Conservation (phyloP, 2,888 invertebrate genomes). For the Aplocera efformata region DNA sequence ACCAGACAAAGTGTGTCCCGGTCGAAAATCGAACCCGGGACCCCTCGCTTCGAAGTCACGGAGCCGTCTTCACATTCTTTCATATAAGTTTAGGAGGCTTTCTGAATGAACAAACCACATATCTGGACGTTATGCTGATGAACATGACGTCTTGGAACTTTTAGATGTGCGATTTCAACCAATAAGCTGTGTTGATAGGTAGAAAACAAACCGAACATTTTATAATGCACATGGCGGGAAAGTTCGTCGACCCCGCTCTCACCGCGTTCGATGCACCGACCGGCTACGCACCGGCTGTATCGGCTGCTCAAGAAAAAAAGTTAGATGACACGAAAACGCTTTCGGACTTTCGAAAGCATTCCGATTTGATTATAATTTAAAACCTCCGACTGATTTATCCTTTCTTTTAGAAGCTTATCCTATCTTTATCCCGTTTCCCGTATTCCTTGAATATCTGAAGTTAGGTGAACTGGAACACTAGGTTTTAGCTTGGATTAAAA, state of each 20-base stretch:
- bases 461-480: background rate
- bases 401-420: conserved; percentile 22
- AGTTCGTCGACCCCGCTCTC: conserved; percentile 73
- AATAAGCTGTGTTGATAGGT: conserved; percentile 7
- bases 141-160: too few species aligned
- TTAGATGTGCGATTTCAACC: background rate
- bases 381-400: conserved; percentile 25
- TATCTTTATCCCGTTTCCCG: background rate
- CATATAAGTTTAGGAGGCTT: too few species aligned
- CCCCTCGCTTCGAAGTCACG: too few species aligned
- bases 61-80: too few species aligned
- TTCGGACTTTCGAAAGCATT: conserved; percentile 33
- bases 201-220: conserved; percentile 23
- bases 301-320: conserved; percentile 35
- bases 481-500: background rate
- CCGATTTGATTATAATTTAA: conserved; percentile 30
- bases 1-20: too few species aligned
- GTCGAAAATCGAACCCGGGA: too few species aligned
- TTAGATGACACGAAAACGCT: conserved; percentile 32
- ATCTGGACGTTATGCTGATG: too few species aligned
- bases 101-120: too few species aligned
- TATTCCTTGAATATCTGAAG: conserved; percentile 13
- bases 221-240: conserved; percentile 65
- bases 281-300: conserved; percentile 40
- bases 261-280: conserved; percentile 77